A percentile compares a stretch with the other conserved stretches of the same genome.
Evolutionary conservation across 1,140 invertebrate species (phyloP).

Genomic region (Drosophila equinoxialis): DNA sequence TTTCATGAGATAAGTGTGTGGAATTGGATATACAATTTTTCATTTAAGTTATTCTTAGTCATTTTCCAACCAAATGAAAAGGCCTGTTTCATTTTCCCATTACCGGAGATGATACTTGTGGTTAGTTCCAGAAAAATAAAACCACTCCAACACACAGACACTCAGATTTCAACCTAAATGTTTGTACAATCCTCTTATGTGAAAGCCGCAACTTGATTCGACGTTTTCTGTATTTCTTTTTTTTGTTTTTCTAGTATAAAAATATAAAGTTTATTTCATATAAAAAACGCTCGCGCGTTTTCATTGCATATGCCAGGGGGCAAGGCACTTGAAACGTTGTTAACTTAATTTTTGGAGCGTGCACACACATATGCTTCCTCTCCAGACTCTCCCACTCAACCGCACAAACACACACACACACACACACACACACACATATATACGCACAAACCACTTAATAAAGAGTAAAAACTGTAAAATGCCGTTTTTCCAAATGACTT

Average conservation of each 20-base stretch:
- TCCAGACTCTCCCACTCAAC: constrained; percentile 58
- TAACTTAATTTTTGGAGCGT: constrained; percentile 82
- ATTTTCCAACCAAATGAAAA: too few relatives aligned
- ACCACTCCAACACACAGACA: constrained; percentile 7
- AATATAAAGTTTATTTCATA: constrained; percentile 54
- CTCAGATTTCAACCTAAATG: constrained; percentile 24
- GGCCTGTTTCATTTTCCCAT: neutral
- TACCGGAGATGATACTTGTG: constrained; percentile 2
- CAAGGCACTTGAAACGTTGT: constrained; percentile 72
- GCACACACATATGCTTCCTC: constrained; percentile 63
- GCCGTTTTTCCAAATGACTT: constrained; percentile 80
- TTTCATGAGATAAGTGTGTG: too few relatives aligned
- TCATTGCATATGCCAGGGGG: constrained; percentile 55
- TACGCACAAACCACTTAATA: constrained; percentile 63
- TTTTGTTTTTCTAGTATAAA: constrained; percentile 37
- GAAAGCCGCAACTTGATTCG: constrained; percentile 51
- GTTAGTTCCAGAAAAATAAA: neutral
- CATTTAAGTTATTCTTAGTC: too few relatives aligned
- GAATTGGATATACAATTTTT: too few relatives aligned
- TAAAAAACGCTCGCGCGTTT: constrained; percentile 29
- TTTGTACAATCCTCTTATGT: constrained; percentile 44
- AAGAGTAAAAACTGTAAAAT: constrained; percentile 61
- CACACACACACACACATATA: constrained; percentile 28
- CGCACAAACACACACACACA: constrained; percentile 24
- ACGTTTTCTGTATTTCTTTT: constrained; percentile 28